A percentile compares a stretch with the other conserved stretches of the same genome.
phyloP scores from a whole-genome alignment of 1,140 invertebrate genomes.

The Asobara japonica region DNA sequence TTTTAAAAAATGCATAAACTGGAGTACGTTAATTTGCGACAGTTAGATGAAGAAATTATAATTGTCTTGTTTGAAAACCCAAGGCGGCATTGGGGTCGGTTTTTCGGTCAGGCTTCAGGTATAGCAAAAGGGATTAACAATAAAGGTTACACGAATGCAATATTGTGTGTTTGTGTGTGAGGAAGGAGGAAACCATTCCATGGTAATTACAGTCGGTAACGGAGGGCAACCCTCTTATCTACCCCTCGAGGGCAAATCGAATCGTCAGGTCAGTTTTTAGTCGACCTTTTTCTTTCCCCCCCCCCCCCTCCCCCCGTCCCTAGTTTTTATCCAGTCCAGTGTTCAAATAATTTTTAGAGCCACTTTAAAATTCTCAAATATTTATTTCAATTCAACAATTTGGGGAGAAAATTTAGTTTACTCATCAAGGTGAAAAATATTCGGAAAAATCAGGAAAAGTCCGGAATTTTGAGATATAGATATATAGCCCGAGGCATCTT shows the following conservation, averaged over 20 bases:
- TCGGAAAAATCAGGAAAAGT: no score
- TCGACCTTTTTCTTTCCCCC: not conserved
- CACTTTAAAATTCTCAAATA: no score
- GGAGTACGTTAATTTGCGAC: slow-evolving; percentile 16
- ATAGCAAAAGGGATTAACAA: not conserved
- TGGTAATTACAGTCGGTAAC: slow-evolving; percentile 33
- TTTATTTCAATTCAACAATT: no score
- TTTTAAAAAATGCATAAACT: no score
- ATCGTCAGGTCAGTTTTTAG: slow-evolving; percentile 30
- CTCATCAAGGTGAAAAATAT: no score
- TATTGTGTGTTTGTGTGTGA: no score
- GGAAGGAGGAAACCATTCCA: not conserved
- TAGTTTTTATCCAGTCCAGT: no score
- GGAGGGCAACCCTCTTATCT: slow-evolving; percentile 26
- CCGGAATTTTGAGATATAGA: no score
- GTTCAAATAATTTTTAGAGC: no score
- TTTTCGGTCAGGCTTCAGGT: slow-evolving; percentile 17
- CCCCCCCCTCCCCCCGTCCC: no score
- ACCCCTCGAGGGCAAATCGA: slow-evolving; percentile 21
- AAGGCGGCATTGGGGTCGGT: not conserved
- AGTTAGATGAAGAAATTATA: not conserved
- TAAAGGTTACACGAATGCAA: not conserved
- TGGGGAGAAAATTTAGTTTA: no score
- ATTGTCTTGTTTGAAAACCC: not conserved
- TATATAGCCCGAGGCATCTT: no score